A percentile compares a stretch with the other conserved stretches of the same genome.
Conservation (phyloP, 2,797 vertebrate species). For the Arrhamphus sclerolepis region DNA sequence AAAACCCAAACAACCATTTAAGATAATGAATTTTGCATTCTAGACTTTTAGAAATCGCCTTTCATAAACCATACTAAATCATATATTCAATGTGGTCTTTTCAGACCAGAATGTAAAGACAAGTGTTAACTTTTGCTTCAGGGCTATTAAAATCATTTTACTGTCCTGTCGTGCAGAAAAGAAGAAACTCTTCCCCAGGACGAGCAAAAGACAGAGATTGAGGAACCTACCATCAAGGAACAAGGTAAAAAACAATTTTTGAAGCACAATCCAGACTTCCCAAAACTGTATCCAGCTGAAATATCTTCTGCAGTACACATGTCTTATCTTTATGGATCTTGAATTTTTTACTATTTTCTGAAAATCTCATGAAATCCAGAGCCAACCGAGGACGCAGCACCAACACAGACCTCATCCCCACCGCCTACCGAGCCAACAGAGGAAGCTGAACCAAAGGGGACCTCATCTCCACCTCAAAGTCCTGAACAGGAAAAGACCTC, state of each 20-base stretch:
- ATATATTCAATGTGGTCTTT: neutral
- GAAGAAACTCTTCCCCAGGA: constrained; percentile 31
- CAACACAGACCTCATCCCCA: no score
- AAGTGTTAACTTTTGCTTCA: neutral
- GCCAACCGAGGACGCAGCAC: neutral
- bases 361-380: neutral
- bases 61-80: neutral
- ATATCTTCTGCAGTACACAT: neutral
- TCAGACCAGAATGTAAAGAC: no score
- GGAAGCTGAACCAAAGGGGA: constrained; percentile 28
- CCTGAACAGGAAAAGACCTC: constrained; percentile 39
- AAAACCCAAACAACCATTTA: no score
- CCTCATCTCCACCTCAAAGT: constrained; percentile 43
- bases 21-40: no score
- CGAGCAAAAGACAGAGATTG: constrained; percentile 21
- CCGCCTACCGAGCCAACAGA: constrained; percentile 14
- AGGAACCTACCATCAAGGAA: constrained; percentile 12
- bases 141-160: neutral
- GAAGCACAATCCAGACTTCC: neutral
- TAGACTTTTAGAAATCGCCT: neutral
- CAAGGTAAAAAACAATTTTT: constrained; percentile 35
- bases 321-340: neutral
- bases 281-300: no score
- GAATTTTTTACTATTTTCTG: neutral
- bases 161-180: constrained; percentile 40